Evolutionary conservation across 1,140 invertebrate species (phyloP).

Genomic region (Aphelinus certus): DNA sequence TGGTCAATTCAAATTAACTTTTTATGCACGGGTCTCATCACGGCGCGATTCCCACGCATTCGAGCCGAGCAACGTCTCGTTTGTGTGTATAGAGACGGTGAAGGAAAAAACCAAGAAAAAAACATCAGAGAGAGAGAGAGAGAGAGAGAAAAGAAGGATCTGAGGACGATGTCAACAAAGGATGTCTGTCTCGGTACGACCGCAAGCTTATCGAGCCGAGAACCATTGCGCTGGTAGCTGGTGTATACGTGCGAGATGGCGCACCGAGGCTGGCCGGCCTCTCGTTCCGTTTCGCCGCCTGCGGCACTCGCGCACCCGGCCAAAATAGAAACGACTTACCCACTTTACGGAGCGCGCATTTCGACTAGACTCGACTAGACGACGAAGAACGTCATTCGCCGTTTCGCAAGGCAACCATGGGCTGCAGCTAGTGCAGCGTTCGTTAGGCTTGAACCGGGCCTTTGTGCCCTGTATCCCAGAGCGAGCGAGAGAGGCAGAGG

Average conservation of each 20-base stretch:
- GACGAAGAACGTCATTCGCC: neutral
- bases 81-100: neutral
- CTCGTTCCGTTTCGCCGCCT: slow-evolving; percentile 26
- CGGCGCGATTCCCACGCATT: neutral
- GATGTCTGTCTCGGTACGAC: too few species aligned
- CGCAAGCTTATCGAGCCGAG: too few species aligned
- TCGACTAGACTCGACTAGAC: slow-evolving; percentile 28
- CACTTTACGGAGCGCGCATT: slow-evolving; percentile 22
- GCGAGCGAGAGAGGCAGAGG: too few species aligned
- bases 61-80: neutral
- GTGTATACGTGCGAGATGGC: too few species aligned
- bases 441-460: neutral
- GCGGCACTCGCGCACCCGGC: slow-evolving; percentile 2
- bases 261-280: neutral
- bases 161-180: too few species aligned
- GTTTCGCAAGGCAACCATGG: slow-evolving; percentile 11
- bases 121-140: neutral
- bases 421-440: neutral
- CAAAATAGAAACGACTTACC: slow-evolving; percentile 37
- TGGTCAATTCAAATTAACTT: slow-evolving; percentile 21
- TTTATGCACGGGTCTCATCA: neutral
- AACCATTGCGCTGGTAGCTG: too few species aligned
- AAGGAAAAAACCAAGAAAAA: neutral
- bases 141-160: neutral
- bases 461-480: neutral